Percentiles rank a stretch among this genome's conserved stretches.
Conservation (phyloP, 2,797 vertebrate genomes). For the Megaceryle alcyon region DNA sequence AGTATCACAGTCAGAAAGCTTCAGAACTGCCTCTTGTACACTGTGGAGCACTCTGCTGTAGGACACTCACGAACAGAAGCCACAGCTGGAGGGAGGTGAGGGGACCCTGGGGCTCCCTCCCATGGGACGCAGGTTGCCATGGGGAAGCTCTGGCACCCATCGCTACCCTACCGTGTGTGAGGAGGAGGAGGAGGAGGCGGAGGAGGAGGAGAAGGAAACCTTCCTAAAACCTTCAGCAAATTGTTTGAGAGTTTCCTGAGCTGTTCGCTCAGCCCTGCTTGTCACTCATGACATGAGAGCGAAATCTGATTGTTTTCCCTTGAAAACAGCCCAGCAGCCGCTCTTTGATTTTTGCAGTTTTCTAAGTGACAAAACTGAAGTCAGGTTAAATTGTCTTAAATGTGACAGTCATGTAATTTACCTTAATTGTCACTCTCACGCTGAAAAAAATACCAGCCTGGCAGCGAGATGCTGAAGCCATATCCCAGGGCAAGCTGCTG, state of each 20-base stretch:
- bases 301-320: neutral
- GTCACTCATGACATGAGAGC: accelerated
- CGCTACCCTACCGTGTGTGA: accelerated
- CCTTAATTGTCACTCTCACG: neutral
- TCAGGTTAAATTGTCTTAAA: neutral
- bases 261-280: neutral
- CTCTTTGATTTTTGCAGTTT: neutral
- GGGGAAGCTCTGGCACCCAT: accelerated
- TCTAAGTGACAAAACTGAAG: neutral
- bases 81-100: accelerated
- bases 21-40: neutral
- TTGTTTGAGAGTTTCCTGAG: neutral
- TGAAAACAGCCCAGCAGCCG: neutral
- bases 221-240: neutral
- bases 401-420: neutral
- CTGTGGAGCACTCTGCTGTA: accelerated
- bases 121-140: accelerated
- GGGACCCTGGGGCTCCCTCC: neutral
- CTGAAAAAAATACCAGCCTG: neutral
- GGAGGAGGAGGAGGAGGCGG: neutral
- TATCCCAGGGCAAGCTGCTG: neutral
- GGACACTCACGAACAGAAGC: neutral
- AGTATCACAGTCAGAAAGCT: neutral
- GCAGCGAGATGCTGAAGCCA: neutral
- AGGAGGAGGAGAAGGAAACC: accelerated